phyloP scores from a whole-genome alignment of 2,888 invertebrate genomes.

The Trachelus iudaicus region DNA sequence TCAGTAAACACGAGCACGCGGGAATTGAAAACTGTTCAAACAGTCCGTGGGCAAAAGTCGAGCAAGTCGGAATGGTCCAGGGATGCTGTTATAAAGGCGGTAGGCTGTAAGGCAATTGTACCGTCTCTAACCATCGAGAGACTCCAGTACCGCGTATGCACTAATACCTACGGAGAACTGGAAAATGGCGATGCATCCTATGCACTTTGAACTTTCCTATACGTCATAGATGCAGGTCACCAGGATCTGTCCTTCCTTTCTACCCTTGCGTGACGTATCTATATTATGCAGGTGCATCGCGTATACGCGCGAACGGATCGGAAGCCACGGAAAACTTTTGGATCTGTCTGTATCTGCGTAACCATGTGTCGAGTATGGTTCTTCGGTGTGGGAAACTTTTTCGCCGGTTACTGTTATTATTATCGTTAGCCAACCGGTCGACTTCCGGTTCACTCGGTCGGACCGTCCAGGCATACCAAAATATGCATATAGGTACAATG shows the following conservation, averaged over 20 bases:
- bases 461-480: background rate
- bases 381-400: background rate
- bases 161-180: background rate
- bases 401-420: background rate
- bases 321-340: background rate
- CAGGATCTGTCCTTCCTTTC: background rate
- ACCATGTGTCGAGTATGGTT: no score
- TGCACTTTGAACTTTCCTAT: background rate
- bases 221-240: background rate
- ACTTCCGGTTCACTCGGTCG: background rate
- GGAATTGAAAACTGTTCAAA: constrained; percentile 10
- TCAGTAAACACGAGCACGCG: constrained; percentile 22
- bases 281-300: background rate
- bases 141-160: background rate
- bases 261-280: background rate
- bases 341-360: background rate
- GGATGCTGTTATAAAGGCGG: background rate
- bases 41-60: background rate
- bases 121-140: background rate
- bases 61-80: background rate
- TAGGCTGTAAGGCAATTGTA: background rate
- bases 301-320: background rate
- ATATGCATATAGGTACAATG: background rate
- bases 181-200: background rate
- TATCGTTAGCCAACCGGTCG: background rate